Evolutionary conservation across 2,888 invertebrate species (phyloP).

Genomic region (Linnaemya tessellans): DNA sequence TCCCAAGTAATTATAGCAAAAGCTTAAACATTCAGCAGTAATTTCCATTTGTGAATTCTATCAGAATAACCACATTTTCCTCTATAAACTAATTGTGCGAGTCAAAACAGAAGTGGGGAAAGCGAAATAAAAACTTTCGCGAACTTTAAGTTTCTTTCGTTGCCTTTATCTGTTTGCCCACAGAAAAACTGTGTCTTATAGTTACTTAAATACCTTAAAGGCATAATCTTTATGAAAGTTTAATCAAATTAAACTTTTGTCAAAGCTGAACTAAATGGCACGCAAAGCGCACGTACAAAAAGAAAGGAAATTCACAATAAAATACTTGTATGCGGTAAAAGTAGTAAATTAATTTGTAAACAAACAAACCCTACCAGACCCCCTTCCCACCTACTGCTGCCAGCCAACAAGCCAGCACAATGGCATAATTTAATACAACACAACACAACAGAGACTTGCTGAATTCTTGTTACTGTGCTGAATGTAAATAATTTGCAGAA

Average conservation of each 20-base stretch:
- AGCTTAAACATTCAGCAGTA: background rate
- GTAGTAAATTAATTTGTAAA: constrained; percentile 49
- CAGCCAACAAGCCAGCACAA: constrained; percentile 29
- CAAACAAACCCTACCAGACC: background rate
- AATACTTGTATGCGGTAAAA: constrained; percentile 11
- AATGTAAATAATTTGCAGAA: constrained; percentile 24
- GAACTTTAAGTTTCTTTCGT: constrained; percentile 11
- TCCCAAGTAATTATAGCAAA: background rate
- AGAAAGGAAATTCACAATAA: background rate
- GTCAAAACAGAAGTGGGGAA: background rate
- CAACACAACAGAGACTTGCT: background rate
- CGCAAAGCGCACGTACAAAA: background rate
- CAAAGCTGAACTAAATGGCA: constrained; percentile 42
- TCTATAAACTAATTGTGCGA: constrained; percentile 5
- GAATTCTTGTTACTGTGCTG: background rate
- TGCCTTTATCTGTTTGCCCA: constrained; percentile 11
- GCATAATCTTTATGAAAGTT: constrained; percentile 55
- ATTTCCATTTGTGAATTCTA: constrained; percentile 2
- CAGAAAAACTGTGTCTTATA: constrained; percentile 34
- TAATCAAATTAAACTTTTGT: constrained; percentile 65
- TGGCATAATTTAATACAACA: constrained; percentile 3
- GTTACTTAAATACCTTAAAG: constrained; percentile 65
- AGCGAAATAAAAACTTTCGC: constrained; percentile 9
- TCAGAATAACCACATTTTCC: constrained; percentile 19
- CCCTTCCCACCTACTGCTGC: background rate